These are phyloP conservation scores for Acrobasis consociella DNA, from an alignment of 2,888 invertebrate genomes.

Conservation along the genomic window DNA sequence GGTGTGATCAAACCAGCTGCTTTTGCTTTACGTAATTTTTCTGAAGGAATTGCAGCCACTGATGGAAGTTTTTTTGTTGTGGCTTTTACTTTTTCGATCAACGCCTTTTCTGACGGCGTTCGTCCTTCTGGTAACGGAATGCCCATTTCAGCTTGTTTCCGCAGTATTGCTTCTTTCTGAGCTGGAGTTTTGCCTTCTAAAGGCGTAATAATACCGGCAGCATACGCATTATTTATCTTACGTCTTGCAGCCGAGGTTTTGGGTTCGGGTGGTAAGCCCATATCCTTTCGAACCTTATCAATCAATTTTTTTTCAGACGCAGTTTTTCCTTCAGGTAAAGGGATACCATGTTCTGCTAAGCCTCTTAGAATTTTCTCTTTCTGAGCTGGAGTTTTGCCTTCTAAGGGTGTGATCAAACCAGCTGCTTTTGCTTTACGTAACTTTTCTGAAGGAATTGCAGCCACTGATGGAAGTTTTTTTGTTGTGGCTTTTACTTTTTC, in stretches of 20 bases:
- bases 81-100: slow-evolving; percentile 6
- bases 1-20: slow-evolving; percentile 30
- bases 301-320: slow-evolving; percentile 17
- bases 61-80: background rate
- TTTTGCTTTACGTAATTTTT: slow-evolving; percentile 30
- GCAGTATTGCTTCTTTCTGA: slow-evolving; percentile 18
- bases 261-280: slow-evolving; percentile 15
- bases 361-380: slow-evolving; percentile 31
- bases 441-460: slow-evolving; percentile 29
- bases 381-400: slow-evolving; percentile 25
- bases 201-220: slow-evolving; percentile 10
- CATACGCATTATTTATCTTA: slow-evolving; percentile 2
- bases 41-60: no score
- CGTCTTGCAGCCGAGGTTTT: slow-evolving; percentile 6
- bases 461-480: slow-evolving; percentile 29
- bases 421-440: slow-evolving; percentile 32
- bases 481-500: slow-evolving; percentile 33
- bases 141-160: slow-evolving; percentile 12
- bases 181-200: slow-evolving; percentile 19
- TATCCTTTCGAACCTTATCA: slow-evolving; percentile 20
- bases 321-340: slow-evolving; percentile 14
- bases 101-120: slow-evolving; percentile 17
- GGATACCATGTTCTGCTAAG: slow-evolving; percentile 20
- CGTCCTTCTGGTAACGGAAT: slow-evolving; percentile 10
- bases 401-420: slow-evolving; percentile 31